Base-by-base conservation (phyloP, 2,888 invertebrate species). In the Rotaria magnacalcarata region DNA sequence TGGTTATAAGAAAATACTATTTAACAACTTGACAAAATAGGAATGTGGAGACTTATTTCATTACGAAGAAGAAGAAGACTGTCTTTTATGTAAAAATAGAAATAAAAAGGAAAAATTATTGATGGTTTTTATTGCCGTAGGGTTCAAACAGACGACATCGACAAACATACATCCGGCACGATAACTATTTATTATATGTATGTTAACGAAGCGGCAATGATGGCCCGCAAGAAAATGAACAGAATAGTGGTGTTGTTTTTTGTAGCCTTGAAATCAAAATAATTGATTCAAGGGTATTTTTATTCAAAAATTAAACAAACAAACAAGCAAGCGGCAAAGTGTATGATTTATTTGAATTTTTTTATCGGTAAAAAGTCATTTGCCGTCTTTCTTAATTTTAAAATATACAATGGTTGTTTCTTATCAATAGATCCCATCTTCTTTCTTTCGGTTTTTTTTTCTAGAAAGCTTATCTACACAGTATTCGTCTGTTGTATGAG, bases 101-200 rank as follows among this genome's bases (percentile, higher is more conserved):
- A 34, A 34, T 27, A 16, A 34, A 67, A 27, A 60, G 16, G 8
- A 34, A 19, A 67, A 34, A 34, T 0, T 67, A 34, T 67, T 67
- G 19, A 14, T 41, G 67, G 67, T 67, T 34, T 67, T 41, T 34
- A 67, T 27, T 67, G 67, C 67, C 67, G 34, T 2, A 67, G 67
- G 67, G 67, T 19, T 67, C 34, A 34, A 67, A 67, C 67, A 34
- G 34, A 67, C 67, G 67, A 67, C 67, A 67, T 67, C 67, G 67
- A 34, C 67, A 67, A 67, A 67, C 67, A 67, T 34, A 34, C 67
- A 67, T 67, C 67, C 67, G 67, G 67, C 27, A 67, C 2, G 67
- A 67, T 16, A 67, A 67, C 67, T 67, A 67, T 67, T 67, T 67
- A 67, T 67, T 67, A 67, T 67, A 67, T 67, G 41, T 67, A 67